These are phyloP conservation scores for Mormyrus iriodes DNA, from an alignment of 2,113 vertebrate species.

Conservation along the genomic window DNA sequence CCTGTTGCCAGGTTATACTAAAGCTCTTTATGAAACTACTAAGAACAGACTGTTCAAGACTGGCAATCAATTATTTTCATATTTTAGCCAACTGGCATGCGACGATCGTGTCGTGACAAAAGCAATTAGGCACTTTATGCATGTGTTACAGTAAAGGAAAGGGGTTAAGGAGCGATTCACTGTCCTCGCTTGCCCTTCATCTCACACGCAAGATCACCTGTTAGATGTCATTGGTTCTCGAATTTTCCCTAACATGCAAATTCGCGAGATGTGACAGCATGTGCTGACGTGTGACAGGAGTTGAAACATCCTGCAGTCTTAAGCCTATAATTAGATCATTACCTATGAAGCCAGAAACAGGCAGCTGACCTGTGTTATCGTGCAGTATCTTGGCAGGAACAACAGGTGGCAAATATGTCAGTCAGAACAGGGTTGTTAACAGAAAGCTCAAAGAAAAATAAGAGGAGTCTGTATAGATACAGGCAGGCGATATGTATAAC, in stretches of 20 bases:
- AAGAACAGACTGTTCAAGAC: neutral
- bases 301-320: slow-evolving; percentile 2
- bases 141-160: neutral
- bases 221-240: neutral
- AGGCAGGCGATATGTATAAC: neutral
- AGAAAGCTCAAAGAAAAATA: neutral
- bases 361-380: slow-evolving; percentile 38
- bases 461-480: neutral
- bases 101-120: neutral
- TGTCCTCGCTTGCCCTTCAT: neutral
- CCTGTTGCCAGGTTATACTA: neutral
- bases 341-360: slow-evolving; percentile 36
- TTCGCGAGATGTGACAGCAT: neutral
- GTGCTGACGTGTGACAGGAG: slow-evolving; percentile 4
- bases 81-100: neutral
- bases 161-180: neutral
- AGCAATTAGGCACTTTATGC: neutral
- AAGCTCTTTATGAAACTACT: neutral
- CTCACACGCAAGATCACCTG: neutral
- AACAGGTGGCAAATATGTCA: slow-evolving; percentile 39
- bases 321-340: slow-evolving; percentile 41
- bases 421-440: slow-evolving; percentile 6
- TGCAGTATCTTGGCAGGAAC: slow-evolving; percentile 31
- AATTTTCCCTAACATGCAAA: neutral
- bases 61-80: neutral